Evolutionary conservation across 2,888 invertebrate species (phyloP).

Genomic region (Cantharis flavilabris): DNA sequence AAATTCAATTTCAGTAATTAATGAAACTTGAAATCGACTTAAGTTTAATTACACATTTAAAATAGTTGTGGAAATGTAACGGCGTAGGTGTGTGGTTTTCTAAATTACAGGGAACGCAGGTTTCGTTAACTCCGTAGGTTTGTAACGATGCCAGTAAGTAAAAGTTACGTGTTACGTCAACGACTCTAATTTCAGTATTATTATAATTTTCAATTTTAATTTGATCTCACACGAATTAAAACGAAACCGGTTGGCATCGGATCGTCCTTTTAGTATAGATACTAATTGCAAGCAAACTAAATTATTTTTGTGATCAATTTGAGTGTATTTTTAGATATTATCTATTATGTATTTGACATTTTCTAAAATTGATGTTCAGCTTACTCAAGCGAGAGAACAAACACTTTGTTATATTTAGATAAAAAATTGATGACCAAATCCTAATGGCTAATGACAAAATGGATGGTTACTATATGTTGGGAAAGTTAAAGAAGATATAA

Average conservation of each 20-base stretch:
- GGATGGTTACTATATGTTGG: not conserved
- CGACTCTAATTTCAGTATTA: not conserved
- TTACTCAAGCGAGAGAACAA: not conserved
- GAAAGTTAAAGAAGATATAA: not conserved
- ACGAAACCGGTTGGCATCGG: not conserved
- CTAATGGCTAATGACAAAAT: not conserved
- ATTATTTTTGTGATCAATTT: not conserved
- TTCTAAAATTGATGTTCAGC: not conserved
- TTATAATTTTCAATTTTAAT: not conserved
- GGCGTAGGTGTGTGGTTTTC: not conserved
- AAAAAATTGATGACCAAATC: not conserved
- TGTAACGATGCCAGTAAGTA: not conserved
- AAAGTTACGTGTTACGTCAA: not conserved
- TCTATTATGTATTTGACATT: not conserved
- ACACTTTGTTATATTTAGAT: not conserved
- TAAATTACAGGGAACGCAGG: conserved; percentile 2
- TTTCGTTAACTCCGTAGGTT: not conserved
- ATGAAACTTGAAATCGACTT: not conserved
- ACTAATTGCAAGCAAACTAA: not conserved
- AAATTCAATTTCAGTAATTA: not conserved
- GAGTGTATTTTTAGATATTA: not conserved
- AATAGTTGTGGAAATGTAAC: conserved; percentile 3
- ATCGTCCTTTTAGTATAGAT: not conserved
- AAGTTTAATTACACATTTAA: conserved; percentile 4
- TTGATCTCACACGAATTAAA: not conserved